Evolutionary conservation across 2,113 vertebrate species (phyloP), one percentile per base, ranked within the genome.

Genomic region (Lipophrys pholis): DNA sequence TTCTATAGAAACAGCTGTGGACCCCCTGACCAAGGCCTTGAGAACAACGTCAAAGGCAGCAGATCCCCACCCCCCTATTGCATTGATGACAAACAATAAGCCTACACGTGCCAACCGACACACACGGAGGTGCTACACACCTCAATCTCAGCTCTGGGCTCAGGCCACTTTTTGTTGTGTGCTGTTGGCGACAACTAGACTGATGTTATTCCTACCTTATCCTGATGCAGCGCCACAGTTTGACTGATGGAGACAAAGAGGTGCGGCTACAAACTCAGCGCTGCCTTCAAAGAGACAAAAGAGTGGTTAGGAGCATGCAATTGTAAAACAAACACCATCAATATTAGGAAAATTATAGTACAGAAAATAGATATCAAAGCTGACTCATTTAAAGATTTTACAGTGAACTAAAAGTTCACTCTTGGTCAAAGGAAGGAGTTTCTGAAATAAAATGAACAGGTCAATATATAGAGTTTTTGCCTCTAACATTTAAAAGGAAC

Each of bases 131-230:
- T 15, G n/a, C 17, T 45, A 30, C 8, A 48, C 5, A 40, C 21
- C 21, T 30, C 21, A 30, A 30, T 30, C 21, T 30, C 55, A 69
- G 49, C 9, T 3, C 40, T 14, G 3, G 41, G 12, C 14, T 60
- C 11, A 15, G 67, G 66, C 15, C 16, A 40, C 11, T 58, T 69
- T 61, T 51, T 64, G 41, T 43, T 60, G 63, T 16, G 7, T 15
- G 30, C 11, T 15, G 54, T 56, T 5, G 1, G 11, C 15, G 62
- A 73, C 6, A 71, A 49, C 3, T 59, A 49, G 16, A 46, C 36
- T 16, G 10, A 71, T 36, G 30, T 56, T 73, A 41, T 21, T 65
- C 84, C 58, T 83, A 90, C 87, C 84, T 87, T 86, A 5, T 60
- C 51, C 51, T 70, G 42, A 51, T 64, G 56, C 46, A 30, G 56